phyloP scores from a whole-genome alignment of 2,888 invertebrate genomes.

The Heliconius ethilla region DNA sequence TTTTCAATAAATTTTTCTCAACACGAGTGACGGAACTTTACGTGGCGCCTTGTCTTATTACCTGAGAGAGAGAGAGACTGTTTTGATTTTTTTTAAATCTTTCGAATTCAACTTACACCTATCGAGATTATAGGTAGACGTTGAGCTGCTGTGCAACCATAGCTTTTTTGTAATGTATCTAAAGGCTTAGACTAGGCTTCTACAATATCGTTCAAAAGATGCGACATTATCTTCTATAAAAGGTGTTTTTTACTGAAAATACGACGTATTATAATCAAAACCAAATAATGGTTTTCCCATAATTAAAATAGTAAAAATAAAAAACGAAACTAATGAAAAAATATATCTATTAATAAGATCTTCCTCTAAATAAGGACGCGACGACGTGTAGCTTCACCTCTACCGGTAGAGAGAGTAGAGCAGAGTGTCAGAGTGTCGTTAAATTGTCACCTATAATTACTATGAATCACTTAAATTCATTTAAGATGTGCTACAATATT shows the following conservation, averaged over 20 bases:
- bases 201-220: too few species aligned
- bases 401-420: neutral
- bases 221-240: neutral
- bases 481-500: constrained; percentile 17
- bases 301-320: constrained; percentile 5
- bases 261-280: neutral
- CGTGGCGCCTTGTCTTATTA: too few species aligned
- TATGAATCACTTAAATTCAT: constrained; percentile 13
- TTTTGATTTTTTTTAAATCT: too few species aligned
- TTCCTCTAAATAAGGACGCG: neutral
- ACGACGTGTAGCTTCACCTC: neutral
- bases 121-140: too few species aligned
- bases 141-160: too few species aligned
- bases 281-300: neutral
- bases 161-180: too few species aligned
- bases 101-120: too few species aligned
- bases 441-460: constrained; percentile 19
- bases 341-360: neutral
- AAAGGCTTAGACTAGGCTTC: too few species aligned
- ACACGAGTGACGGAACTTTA: too few species aligned
- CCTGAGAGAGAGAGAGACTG: too few species aligned
- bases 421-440: neutral
- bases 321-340: constrained; percentile 1
- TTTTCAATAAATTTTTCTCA: too few species aligned
- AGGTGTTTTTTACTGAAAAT: neutral